These are phyloP conservation scores for Clistopyga incitator DNA, from an alignment of 2,888 invertebrate species.

Conservation along the genomic window DNA sequence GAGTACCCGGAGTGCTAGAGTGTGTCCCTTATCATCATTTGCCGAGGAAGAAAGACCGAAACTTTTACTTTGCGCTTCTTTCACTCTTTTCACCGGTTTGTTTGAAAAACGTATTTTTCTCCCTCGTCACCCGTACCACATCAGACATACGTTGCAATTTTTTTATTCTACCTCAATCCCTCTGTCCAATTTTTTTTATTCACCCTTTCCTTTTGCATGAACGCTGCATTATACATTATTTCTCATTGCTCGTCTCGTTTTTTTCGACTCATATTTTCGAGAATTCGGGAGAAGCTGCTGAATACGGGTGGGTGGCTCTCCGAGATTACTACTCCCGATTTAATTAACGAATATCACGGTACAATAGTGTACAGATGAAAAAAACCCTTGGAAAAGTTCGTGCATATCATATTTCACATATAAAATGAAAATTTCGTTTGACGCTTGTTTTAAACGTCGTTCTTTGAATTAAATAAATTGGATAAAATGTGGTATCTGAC, in stretches of 20 bases:
- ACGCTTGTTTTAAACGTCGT: too few relatives aligned
- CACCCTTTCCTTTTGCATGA: slow-evolving; percentile 39
- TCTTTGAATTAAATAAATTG: too few relatives aligned
- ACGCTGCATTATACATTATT: slow-evolving; percentile 30
- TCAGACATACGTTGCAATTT: slow-evolving; percentile 60
- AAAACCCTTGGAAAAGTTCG: background rate
- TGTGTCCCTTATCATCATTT: slow-evolving; percentile 64
- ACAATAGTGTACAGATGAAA: slow-evolving; percentile 15
- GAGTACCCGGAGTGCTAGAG: slow-evolving; percentile 39
- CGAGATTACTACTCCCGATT: slow-evolving; percentile 16
- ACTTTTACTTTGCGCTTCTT: slow-evolving; percentile 55
- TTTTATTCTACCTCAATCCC: slow-evolving; percentile 25
- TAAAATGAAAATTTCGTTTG: too few relatives aligned
- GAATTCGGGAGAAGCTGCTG: background rate
- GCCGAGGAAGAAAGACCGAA: slow-evolving; percentile 56
- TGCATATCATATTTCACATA: background rate
- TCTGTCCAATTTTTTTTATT: slow-evolving; percentile 7
- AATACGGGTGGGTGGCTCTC: background rate
- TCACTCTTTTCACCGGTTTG: slow-evolving; percentile 29
- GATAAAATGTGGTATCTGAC: too few relatives aligned
- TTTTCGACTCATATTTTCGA: background rate
- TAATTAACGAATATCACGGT: slow-evolving; percentile 37
- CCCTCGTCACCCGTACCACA: slow-evolving; percentile 54
- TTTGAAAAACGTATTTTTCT: slow-evolving; percentile 51
- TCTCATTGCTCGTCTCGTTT: slow-evolving; percentile 8